Evolutionary conservation across 2,888 invertebrate genomes (phyloP).

Genomic region (Fragum whitleyi): DNA sequence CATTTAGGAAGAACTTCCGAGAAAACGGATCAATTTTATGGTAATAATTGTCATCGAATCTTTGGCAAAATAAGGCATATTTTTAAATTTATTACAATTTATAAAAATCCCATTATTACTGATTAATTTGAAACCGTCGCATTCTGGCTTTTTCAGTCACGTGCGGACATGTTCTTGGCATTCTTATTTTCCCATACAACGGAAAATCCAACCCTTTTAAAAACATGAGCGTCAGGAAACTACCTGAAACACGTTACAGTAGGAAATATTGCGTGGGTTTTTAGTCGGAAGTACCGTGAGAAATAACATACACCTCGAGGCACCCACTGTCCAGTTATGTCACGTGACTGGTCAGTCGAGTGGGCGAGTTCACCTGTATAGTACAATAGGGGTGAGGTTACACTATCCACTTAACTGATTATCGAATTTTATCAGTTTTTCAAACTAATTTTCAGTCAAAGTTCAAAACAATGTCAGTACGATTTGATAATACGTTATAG

Average conservation of each 20-base stretch:
- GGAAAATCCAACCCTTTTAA: too few species aligned
- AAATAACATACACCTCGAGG: constrained; percentile 39
- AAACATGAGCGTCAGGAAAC: too few species aligned
- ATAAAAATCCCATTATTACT: too few species aligned
- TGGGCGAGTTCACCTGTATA: constrained; percentile 41
- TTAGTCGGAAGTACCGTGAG: constrained; percentile 17
- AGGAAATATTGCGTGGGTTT: background rate
- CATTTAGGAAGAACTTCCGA: too few species aligned
- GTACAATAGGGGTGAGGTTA: constrained; percentile 26
- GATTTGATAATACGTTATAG: background rate
- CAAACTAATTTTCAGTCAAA: background rate
- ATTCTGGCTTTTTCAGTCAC: too few species aligned
- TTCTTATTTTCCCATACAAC: too few species aligned
- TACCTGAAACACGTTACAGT: background rate
- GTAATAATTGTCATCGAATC: too few species aligned
- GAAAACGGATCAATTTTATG: too few species aligned
- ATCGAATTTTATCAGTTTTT: constrained; percentile 2
- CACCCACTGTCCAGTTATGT: constrained; percentile 56
- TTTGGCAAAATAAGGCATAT: too few species aligned
- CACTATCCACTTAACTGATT: background rate
- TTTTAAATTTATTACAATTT: too few species aligned
- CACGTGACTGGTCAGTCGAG: constrained; percentile 74
- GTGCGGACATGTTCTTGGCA: too few species aligned
- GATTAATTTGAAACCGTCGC: too few species aligned
- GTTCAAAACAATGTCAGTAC: constrained; percentile 18